Conservation (phyloP, 2,113 vertebrate genomes). For the Loxodonta africana region DNA sequence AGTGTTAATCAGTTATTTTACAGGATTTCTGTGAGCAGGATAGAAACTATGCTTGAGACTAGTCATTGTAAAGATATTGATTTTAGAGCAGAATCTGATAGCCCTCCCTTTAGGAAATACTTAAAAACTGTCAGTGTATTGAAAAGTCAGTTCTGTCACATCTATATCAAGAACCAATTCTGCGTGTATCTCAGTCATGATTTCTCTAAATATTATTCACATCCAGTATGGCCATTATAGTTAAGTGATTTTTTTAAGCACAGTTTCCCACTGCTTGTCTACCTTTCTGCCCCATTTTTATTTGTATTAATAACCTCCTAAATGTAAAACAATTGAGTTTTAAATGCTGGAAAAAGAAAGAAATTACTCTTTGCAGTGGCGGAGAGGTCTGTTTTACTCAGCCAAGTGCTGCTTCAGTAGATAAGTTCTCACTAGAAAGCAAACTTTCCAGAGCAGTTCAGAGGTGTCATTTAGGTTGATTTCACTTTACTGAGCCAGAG, state of each 20-base stretch:
- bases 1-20: conserved; percentile 2
- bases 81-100: conserved; percentile 40
- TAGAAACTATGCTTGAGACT: neutral
- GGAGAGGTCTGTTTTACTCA: conserved; percentile 10
- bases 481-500: neutral
- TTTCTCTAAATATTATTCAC: conserved; percentile 21
- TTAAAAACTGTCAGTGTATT: conserved; percentile 1
- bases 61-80: neutral
- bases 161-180: conserved; percentile 23
- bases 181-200: neutral
- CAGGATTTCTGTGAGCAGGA: neutral
- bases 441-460: conserved; percentile 26
- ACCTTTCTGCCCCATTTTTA: neutral
- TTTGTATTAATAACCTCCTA: conserved; percentile 36
- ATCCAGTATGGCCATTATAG: neutral
- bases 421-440: conserved; percentile 54
- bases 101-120: conserved; percentile 4
- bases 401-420: neutral
- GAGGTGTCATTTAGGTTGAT: conserved; percentile 39
- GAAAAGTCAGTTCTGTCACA: neutral
- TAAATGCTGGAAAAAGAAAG: neutral
- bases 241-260: conserved; percentile 49
- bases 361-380: neutral
- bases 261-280: neutral
- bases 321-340: conserved; percentile 13